A percentile compares a stretch with the other conserved stretches of the same genome.
Evolutionary conservation across 2,113 vertebrate genomes (phyloP).

Genomic region (Galbula dea): DNA sequence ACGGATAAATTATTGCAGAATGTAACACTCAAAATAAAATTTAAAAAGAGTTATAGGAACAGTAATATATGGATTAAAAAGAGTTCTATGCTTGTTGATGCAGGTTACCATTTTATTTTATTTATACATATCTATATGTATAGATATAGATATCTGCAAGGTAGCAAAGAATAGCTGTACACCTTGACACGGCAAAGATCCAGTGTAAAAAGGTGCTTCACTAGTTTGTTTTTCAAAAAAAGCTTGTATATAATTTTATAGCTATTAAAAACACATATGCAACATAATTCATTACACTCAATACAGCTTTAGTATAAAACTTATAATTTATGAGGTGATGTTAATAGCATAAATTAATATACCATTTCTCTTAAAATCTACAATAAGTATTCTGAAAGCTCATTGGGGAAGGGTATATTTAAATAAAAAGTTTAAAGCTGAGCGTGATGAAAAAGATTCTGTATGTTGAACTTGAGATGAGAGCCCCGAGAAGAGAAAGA

Average conservation of each 20-base stretch:
- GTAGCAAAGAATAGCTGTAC: conserved; percentile 83
- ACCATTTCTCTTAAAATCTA: conserved; percentile 86
- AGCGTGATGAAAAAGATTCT: conserved; percentile 70
- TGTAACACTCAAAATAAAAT: conserved; percentile 61
- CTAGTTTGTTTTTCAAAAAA: conserved; percentile 76
- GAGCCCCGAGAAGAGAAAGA: conserved; percentile 69
- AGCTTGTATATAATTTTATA: conserved; percentile 84
- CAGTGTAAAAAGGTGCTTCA: conserved; percentile 84
- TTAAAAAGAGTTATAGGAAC: conserved; percentile 67
- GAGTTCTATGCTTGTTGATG: conserved; percentile 74
- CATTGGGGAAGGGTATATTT: conserved; percentile 75
- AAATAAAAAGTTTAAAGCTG: conserved; percentile 85
- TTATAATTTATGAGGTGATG: conserved; percentile 89
- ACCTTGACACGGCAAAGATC: conserved; percentile 82
- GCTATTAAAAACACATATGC: conserved; percentile 84
- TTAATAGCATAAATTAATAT: conserved; percentile 90
- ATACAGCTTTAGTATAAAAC: conserved; percentile 88
- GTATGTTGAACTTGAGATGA: conserved; percentile 71
- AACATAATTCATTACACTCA: conserved; percentile 86
- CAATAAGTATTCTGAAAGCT: conserved; percentile 84
- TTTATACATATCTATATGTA: conserved; percentile 65
- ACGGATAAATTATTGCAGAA: conserved; percentile 77
- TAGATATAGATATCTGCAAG: conserved; percentile 80
- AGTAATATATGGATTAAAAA: conserved; percentile 72
- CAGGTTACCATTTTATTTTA: conserved; percentile 74